A percentile compares a stretch with the other conserved stretches of the same genome.
These are phyloP conservation scores for Brachionus plicatilis DNA, from an alignment of 1,140 invertebrate species.

Conservation along the genomic window DNA sequence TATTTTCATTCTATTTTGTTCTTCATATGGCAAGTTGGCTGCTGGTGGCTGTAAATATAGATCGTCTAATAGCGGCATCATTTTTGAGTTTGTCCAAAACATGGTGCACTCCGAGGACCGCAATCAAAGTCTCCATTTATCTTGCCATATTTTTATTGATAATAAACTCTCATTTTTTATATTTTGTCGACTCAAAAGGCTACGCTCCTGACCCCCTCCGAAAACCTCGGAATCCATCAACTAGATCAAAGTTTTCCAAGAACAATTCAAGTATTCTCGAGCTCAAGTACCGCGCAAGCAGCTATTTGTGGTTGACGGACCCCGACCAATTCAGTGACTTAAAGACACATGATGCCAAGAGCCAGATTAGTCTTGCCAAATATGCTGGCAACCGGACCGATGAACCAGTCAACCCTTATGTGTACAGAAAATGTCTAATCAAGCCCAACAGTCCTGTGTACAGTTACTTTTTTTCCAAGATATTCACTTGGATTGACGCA, in stretches of 20 bases:
- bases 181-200: slow-evolving; percentile 14
- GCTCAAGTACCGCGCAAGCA: neutral
- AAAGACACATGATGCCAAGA: neutral
- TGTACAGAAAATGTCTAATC: slow-evolving; percentile 23
- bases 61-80: neutral
- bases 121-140: neutral
- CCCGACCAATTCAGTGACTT: neutral
- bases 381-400: neutral
- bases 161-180: slow-evolving; percentile 28
- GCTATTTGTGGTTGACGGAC: neutral
- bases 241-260: neutral
- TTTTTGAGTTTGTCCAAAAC: slow-evolving; percentile 33
- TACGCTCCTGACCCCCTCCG: neutral
- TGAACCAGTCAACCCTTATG: slow-evolving; percentile 35
- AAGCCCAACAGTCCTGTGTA: slow-evolving; percentile 13
- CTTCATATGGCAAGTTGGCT: slow-evolving; percentile 33
- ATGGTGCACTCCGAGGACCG: slow-evolving; percentile 27
- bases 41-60: slow-evolving; percentile 17
- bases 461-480: slow-evolving; percentile 33
- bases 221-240: neutral
- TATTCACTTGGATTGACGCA: slow-evolving; percentile 38
- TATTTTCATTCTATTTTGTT: slow-evolving; percentile 40
- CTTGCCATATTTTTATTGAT: slow-evolving; percentile 20
- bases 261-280: neutral
- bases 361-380: neutral